Percentiles rank a stretch among this genome's conserved stretches.
Conservation (phyloP, 1,140 invertebrate species). For the Bombus haemorrhoidalis region DNA sequence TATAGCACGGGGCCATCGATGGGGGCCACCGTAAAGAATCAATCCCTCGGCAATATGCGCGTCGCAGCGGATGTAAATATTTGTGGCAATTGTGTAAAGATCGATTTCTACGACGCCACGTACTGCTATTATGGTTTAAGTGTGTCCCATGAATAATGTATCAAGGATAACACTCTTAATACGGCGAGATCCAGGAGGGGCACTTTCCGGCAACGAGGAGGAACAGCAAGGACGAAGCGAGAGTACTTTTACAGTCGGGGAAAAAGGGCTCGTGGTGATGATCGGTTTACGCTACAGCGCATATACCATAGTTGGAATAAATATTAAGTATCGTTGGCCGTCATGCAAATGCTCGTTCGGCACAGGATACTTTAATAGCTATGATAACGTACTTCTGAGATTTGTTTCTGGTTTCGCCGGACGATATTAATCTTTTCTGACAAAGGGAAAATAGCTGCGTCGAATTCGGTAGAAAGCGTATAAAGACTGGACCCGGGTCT, state of each 20-base stretch:
- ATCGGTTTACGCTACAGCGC: neutral
- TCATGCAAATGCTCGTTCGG: constrained; percentile 27
- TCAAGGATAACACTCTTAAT: constrained; percentile 62
- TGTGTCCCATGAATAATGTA: constrained; percentile 69
- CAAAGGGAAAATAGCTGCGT: constrained; percentile 25
- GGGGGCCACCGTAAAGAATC: constrained; percentile 72
- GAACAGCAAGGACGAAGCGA: too few relatives aligned
- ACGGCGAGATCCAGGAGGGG: constrained; percentile 10
- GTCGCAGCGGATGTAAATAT: constrained; percentile 73
- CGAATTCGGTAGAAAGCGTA: constrained; percentile 33
- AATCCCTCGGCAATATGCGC: constrained; percentile 72
- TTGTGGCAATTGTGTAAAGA: constrained; percentile 73
- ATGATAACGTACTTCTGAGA: neutral
- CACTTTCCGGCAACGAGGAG: constrained; percentile 11
- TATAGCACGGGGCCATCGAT: constrained; percentile 30
- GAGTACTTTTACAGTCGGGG: neutral
- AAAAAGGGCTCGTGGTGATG: neutral
- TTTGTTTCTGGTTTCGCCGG: too few relatives aligned
- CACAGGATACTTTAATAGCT: constrained; percentile 6
- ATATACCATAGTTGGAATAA: neutral
- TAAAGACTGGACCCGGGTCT: neutral
- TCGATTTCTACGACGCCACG: constrained; percentile 54
- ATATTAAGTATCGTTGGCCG: constrained; percentile 41
- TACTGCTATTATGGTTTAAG: constrained; percentile 41
- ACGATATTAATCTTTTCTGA: constrained; percentile 37